Conservation (phyloP, 1,140 invertebrate species). For the Drosophila nannoptera region DNA sequence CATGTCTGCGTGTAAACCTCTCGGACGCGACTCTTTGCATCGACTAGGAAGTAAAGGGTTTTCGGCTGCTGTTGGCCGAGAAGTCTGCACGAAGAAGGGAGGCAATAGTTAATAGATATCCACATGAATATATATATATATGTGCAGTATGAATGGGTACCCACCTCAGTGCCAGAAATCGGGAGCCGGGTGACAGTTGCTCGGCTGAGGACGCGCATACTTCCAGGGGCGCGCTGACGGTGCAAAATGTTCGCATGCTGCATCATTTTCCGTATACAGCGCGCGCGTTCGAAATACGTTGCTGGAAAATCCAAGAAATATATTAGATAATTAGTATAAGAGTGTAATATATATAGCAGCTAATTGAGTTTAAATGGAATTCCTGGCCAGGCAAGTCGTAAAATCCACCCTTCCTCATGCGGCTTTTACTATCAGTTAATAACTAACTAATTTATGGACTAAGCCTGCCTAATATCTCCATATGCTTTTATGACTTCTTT, state of each 20-base stretch:
- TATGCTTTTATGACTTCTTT: neutral
- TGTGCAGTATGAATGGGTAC: neutral
- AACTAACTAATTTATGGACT: too few species aligned
- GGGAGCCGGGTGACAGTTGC: constrained; percentile 79
- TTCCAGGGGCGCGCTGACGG: constrained; percentile 80
- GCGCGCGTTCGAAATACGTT: constrained; percentile 77
- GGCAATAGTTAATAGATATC: neutral
- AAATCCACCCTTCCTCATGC: too few species aligned
- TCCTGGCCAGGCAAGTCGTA: too few species aligned
- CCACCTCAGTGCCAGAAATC: constrained; percentile 78
- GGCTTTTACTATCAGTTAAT: too few species aligned
- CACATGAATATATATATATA: neutral
- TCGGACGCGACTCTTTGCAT: constrained; percentile 90
- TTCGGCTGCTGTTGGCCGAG: constrained; percentile 79
- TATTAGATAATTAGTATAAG: too few species aligned
- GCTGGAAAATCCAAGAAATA: constrained; percentile 23
- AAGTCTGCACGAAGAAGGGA: constrained; percentile 56
- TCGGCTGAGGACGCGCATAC: constrained; percentile 79
- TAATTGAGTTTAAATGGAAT: too few species aligned
- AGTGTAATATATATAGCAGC: too few species aligned
- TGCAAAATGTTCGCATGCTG: constrained; percentile 80
- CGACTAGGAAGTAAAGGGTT: constrained; percentile 79
- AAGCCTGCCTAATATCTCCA: too few species aligned
- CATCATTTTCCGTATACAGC: constrained; percentile 79
- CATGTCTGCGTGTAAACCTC: constrained; percentile 91